Evolutionary conservation across 2,888 invertebrate species (phyloP).

Genomic region (Stictocephala bisonia): DNA sequence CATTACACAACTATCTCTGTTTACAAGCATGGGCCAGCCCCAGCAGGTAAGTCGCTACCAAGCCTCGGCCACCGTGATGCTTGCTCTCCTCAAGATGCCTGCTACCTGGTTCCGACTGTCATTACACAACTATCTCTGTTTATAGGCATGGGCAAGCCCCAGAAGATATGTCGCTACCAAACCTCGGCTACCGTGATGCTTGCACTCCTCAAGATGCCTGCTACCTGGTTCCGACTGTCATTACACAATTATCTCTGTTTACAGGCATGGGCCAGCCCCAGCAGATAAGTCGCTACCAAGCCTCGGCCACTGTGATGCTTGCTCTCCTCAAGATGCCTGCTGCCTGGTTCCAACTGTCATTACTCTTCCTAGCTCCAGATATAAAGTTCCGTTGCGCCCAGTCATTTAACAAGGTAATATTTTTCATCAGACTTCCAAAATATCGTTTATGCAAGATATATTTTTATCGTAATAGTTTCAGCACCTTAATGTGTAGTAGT

Average conservation of each 20-base stretch:
- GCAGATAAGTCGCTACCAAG: constrained; percentile 69
- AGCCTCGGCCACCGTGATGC: constrained; percentile 67
- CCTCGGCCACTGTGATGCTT: constrained; percentile 68
- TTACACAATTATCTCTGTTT: not conserved
- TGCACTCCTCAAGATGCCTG: too few relatives aligned
- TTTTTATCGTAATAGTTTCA: too few relatives aligned
- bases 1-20: too few relatives aligned
- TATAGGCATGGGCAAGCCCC: too few relatives aligned
- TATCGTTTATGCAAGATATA: too few relatives aligned
- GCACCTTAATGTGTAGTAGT: too few relatives aligned
- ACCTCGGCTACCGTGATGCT: not conserved
- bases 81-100: constrained; percentile 71
- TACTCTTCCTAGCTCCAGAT: constrained; percentile 72
- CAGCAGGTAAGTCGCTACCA: constrained; percentile 71
- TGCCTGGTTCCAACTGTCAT: constrained; percentile 73
- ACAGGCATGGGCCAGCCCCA: not conserved
- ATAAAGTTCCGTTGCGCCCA: constrained; percentile 70
- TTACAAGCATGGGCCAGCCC: not conserved
- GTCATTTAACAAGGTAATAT: constrained; percentile 21
- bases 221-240: not conserved
- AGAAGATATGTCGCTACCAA: not conserved
- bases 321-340: constrained; percentile 70
- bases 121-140: too few relatives aligned
- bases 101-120: constrained; percentile 73
- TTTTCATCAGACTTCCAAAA: too few relatives aligned